These are phyloP conservation scores for Glaucomys volans DNA, from an alignment of 2,113 vertebrate species.

Conservation along the genomic window DNA sequence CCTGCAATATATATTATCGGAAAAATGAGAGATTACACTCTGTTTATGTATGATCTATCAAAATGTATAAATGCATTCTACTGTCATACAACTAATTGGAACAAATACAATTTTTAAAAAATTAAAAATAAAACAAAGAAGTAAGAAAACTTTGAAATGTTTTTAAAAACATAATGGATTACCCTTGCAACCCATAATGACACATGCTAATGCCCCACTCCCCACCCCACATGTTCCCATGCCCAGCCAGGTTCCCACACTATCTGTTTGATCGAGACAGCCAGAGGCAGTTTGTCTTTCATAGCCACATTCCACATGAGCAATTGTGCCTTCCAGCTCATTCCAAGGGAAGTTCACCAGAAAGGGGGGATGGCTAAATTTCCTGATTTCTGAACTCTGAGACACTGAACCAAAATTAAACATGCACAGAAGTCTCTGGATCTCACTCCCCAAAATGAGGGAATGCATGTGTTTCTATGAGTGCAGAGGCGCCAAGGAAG, in stretches of 20 bases:
- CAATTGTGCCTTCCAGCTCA: neutral
- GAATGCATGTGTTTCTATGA: neutral
- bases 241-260: too few relatives aligned
- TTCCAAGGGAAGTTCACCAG: neutral
- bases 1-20: too few relatives aligned
- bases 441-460: neutral
- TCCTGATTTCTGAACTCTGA: neutral
- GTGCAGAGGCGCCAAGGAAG: neutral
- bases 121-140: neutral
- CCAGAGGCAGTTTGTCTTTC: neutral
- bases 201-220: neutral
- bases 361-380: neutral
- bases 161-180: neutral
- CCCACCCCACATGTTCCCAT: neutral
- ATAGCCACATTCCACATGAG: neutral
- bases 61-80: too few relatives aligned
- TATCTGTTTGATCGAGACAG: neutral
- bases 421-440: neutral
- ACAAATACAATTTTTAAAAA: too few relatives aligned
- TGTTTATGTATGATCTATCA: too few relatives aligned
- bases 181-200: neutral
- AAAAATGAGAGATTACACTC: too few relatives aligned
- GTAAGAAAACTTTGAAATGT: neutral
- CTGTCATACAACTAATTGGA: too few relatives aligned
- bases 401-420: neutral